Conservation (phyloP, 2,113 vertebrate genomes). For the Thunnus maccoyii region DNA sequence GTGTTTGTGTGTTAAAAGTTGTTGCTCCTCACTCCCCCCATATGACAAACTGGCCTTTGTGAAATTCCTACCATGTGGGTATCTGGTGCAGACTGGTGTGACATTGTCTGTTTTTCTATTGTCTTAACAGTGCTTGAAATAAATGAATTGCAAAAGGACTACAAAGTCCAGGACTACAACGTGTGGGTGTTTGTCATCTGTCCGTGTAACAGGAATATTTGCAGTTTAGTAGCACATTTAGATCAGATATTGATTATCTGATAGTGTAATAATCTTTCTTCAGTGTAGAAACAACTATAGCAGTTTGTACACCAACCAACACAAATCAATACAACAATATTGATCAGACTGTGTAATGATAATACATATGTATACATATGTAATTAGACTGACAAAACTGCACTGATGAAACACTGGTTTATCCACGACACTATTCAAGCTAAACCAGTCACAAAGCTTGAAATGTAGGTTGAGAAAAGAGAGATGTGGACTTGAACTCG, state of each 20-base stretch:
- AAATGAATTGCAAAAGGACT: constrained; percentile 70
- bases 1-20: constrained; percentile 41
- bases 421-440: neutral
- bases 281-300: neutral
- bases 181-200: constrained; percentile 23
- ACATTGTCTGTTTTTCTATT: constrained; percentile 62
- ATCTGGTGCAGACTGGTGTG: constrained; percentile 65
- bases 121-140: constrained; percentile 82
- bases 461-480: neutral
- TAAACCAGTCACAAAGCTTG: neutral
- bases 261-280: neutral
- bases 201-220: neutral
- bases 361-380: neutral
- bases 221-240: neutral
- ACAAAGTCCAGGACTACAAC: constrained; percentile 40
- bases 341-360: neutral
- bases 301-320: neutral
- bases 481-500: neutral
- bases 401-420: neutral
- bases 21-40: constrained; percentile 5
- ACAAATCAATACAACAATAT: neutral
- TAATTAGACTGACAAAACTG: too few species aligned
- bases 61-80: constrained; percentile 58
- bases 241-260: too few species aligned
- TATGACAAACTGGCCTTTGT: constrained; percentile 62